phyloP scores from a whole-genome alignment of 2,797 vertebrate species.

The Eleutherodactylus coqui region DNA sequence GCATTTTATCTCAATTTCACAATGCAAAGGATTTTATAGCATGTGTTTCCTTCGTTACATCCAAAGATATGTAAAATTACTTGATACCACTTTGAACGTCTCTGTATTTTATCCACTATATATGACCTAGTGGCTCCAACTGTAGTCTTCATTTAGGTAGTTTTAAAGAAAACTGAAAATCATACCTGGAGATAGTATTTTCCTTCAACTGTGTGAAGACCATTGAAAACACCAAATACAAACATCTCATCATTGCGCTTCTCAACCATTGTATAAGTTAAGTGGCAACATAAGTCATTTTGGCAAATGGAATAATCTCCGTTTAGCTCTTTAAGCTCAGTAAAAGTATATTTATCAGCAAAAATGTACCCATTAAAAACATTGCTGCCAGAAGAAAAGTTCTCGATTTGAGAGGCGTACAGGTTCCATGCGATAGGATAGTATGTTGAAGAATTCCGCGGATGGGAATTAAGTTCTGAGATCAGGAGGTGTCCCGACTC shows the following conservation, averaged over 20 bases:
- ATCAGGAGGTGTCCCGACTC: constrained; percentile 70
- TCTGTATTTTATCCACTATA: not conserved
- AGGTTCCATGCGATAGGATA: constrained; percentile 67
- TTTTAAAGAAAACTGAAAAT: not conserved
- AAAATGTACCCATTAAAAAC: constrained; percentile 70
- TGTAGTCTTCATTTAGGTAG: not conserved
- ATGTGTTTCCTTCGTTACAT: not conserved
- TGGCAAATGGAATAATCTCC: constrained; percentile 71
- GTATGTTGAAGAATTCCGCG: constrained; percentile 60
- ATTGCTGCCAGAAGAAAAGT: not conserved
- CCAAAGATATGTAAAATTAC: not conserved
- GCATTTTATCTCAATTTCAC: not conserved
- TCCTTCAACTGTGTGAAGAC: constrained; percentile 74
- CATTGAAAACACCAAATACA: constrained; percentile 72
- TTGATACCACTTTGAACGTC: not conserved
- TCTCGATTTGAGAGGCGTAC: constrained; percentile 61
- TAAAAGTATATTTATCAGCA: constrained; percentile 71
- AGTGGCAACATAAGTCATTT: constrained; percentile 74
- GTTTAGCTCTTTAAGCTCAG: constrained; percentile 62
- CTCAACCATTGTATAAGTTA: constrained; percentile 69
- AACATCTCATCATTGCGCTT: constrained; percentile 69
- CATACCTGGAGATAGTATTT: constrained; percentile 76
- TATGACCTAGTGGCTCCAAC: not conserved
- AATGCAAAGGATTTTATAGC: too few relatives aligned
- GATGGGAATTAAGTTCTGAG: constrained; percentile 68